A percentile compares a stretch with the other conserved stretches of the same genome.
These are phyloP conservation scores for Pachyuromys duprasi DNA, from an alignment of 2,797 vertebrate genomes.

Conservation along the genomic window DNA sequence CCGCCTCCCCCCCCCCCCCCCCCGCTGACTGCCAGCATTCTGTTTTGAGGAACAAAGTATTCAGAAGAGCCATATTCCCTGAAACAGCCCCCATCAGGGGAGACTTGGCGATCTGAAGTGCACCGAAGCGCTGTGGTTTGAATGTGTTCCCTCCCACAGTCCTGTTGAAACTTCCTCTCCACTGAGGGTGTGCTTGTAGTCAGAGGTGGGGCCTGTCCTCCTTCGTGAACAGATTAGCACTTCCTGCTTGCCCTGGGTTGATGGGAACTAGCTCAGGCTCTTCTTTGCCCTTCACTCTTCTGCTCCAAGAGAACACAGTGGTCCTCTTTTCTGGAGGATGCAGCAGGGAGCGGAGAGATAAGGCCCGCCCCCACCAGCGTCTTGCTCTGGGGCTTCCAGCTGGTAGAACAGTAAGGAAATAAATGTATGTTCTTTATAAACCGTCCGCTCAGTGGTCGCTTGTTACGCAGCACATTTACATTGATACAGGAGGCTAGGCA, in stretches of 20 bases:
- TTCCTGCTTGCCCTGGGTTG: neutral
- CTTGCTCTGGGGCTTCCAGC: neutral
- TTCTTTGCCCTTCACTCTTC: neutral
- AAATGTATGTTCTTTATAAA: neutral
- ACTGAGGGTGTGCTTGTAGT: neutral
- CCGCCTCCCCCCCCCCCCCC: too few relatives aligned
- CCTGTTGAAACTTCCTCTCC: neutral
- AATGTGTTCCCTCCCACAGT: neutral
- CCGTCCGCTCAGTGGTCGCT: neutral
- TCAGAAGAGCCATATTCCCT: neutral
- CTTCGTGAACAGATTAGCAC: neutral
- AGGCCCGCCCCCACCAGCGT: neutral
- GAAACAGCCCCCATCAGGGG: neutral
- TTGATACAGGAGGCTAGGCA: neutral
- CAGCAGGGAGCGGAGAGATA: neutral
- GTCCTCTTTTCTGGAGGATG: neutral
- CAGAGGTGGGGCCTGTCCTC: neutral
- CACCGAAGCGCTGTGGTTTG: neutral
- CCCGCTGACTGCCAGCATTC: neutral
- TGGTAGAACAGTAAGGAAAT: neutral
- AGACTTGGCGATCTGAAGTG: neutral
- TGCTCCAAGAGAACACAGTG: neutral
- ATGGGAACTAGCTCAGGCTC: neutral
- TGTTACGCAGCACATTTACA: neutral
- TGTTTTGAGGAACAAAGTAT: neutral